Conservation (phyloP, 2,113 vertebrate genomes). For the Ariopsis seemanni region DNA sequence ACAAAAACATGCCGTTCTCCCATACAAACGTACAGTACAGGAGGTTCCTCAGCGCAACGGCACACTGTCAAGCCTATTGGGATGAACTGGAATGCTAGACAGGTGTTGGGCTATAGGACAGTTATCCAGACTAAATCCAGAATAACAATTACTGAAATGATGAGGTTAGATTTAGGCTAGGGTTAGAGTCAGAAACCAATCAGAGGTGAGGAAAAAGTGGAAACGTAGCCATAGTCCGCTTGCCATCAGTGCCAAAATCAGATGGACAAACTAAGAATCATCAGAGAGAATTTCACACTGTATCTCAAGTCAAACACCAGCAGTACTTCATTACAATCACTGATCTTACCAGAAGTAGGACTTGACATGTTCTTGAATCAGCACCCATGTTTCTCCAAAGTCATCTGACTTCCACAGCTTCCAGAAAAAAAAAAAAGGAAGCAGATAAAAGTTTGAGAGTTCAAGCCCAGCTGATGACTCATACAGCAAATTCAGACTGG, state of each 20-base stretch:
- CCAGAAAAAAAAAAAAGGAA: slow-evolving; percentile 31
- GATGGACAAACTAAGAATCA: slow-evolving; percentile 1
- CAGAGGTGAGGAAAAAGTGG: background rate
- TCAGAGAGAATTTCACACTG: background rate
- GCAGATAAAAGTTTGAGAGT: background rate
- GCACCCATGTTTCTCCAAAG: slow-evolving; percentile 95
- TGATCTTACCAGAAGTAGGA: slow-evolving; percentile 89
- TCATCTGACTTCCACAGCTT: slow-evolving; percentile 98
- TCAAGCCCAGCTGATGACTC: background rate
- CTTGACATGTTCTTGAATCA: slow-evolving; percentile 98
- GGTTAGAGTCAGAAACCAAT: background rate
- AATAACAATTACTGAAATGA: background rate
- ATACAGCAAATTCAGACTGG: background rate
- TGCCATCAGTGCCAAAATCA: background rate
- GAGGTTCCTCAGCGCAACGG: no score
- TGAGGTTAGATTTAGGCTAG: background rate
- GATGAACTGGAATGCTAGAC: no score
- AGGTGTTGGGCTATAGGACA: no score
- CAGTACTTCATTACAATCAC: background rate
- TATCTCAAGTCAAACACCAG: background rate
- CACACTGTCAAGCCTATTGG: no score
- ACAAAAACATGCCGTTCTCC: no score
- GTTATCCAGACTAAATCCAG: no score
- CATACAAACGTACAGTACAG: no score
- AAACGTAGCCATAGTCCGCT: background rate